phyloP scores from a whole-genome alignment of 2,113 vertebrate genomes.

The Neolamprologus falcicula region DNA sequence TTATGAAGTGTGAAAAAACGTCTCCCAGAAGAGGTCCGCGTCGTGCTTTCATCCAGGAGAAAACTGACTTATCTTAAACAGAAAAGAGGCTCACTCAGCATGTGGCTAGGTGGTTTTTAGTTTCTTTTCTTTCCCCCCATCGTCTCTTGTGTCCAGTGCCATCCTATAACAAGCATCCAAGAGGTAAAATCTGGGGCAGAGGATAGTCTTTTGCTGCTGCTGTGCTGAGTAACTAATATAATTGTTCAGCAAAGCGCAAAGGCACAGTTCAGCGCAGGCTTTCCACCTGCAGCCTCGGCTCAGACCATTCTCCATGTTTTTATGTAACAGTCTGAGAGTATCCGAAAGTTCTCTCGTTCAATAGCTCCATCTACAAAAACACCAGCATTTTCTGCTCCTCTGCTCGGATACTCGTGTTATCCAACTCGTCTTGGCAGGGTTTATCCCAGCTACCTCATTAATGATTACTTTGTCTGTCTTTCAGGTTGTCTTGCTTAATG shows the following conservation, averaged over 20 bases:
- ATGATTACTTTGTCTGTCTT: not conserved
- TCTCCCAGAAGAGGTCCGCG: not conserved
- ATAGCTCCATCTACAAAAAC: not conserved
- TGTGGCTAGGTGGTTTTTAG: not conserved
- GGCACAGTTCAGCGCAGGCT: not conserved
- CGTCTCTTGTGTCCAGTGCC: not conserved
- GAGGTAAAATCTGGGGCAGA: slow-evolving; percentile 10
- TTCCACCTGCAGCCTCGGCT: not conserved
- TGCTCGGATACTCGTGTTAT: not conserved
- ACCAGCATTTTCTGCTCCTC: not conserved
- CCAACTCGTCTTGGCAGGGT: not conserved
- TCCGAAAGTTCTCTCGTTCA: not conserved
- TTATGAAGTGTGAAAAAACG: not conserved
- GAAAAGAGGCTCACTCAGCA: not conserved
- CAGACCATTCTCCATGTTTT: not conserved
- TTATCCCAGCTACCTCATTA: not conserved
- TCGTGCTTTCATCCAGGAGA: not conserved
- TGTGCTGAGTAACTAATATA: not conserved
- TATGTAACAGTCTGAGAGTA: not conserved
- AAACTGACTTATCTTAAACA: not conserved
- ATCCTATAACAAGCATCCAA: slow-evolving; percentile 9
- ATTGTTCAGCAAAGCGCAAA: not conserved
- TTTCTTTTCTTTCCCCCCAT: not conserved
- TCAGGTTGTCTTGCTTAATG: not conserved
- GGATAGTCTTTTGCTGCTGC: not conserved